Base-by-base conservation (phyloP, 1,140 invertebrate species). In the Hetaerina americana region DNA sequence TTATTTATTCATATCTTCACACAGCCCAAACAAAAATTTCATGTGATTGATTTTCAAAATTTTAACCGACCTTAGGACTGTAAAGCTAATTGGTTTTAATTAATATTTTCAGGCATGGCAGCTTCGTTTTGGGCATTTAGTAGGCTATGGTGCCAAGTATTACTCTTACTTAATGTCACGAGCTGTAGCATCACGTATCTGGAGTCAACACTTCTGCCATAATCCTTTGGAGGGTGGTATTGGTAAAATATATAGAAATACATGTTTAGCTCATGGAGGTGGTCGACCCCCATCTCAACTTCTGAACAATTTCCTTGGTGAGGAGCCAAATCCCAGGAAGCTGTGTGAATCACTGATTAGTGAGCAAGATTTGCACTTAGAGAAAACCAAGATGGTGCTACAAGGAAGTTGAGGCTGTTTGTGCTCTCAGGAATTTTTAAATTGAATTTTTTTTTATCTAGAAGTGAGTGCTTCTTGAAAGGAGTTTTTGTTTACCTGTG, bases 71-170 rank as follows among this genome's bases (percentile, higher is more conserved):
- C n/a, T n/a, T n/a, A n/a, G n/a, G n/a, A n/a, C n/a, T n/a, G n/a
- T 57, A 57, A 57, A 57, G 22, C 49, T 57, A 12, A 57, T 68
- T 15, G 12, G 75, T 73, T 70, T 76, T 71, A 28, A 68, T n/a
- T 74, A 73, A 71, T 74, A 29, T 76, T 80, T 81, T 26, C 77
- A 90, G 87, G 95, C 96, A 12, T 98, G 95, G 94, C 96, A 99
- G 79, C 85, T 97, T 72, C 85, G 96, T 68, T 99, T 99, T 84
- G 92, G 94, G 72, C 97, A 99, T 82, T 82, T 99, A 28, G 93
- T 98, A 5, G 95, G 96, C 2, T 99, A 99, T 81, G 97, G 97
- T 28, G 96, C 95, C 0, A 98, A 97, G 82, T 99, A 99, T 83
- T 99, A 99, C 81, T 93, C 96, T 0, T 99, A 99, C 82, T 82